Base-by-base conservation (phyloP, 2,113 vertebrate species). In the Coryphaenoides rupestris region DNA sequence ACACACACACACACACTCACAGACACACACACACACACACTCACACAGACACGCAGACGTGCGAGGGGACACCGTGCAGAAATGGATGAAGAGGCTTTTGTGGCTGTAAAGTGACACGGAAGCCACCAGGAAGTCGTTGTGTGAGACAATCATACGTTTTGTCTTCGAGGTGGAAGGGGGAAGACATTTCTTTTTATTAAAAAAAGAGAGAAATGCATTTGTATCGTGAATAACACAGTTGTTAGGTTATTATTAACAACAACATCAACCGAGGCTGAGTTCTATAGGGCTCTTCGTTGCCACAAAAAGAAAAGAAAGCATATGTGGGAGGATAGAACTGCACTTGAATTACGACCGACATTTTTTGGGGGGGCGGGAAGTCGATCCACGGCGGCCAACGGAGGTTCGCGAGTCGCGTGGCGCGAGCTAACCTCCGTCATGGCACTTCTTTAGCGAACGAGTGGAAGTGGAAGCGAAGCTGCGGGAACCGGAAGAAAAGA, bases 221-320 rank as follows among this genome's bases (percentile, higher is more conserved):
- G 72, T 77, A 75, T 65, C 60, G 77, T 68, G 77, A 83, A 77
- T 62, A 82, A 79, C 57, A 82, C 77, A 79, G 74, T 82, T 79
- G 77, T 72, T n/a, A 70, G 74, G 76, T 76, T 79, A 75, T 84
- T 78, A 79, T 66, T 72, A 86, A 78, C 77, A 79, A 77, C 71
- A 69, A 70, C 74, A 59, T 65, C 17, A 68, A 60, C 72, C 72
- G n/a, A n/a, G n/a, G n/a, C n/a, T n/a, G n/a, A n/a, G n/a, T n/a
- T n/a, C n/a, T n/a, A n/a, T n/a, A n/a, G n/a, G n/a, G n/a, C n/a
- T n/a, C n/a, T n/a, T n/a, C n/a, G n/a, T 78, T 66, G 64, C 79
- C 70, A 73, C 70, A 5, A 46, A 60, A 54, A 68, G 66, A 56
- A 65, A 66, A 78, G 70, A 76, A 65, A 59, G 28, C 28, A n/a